A percentile compares a stretch with the other conserved stretches of the same genome.
phyloP scores from a whole-genome alignment of 2,113 vertebrate species.

The Clupea harengus region DNA sequence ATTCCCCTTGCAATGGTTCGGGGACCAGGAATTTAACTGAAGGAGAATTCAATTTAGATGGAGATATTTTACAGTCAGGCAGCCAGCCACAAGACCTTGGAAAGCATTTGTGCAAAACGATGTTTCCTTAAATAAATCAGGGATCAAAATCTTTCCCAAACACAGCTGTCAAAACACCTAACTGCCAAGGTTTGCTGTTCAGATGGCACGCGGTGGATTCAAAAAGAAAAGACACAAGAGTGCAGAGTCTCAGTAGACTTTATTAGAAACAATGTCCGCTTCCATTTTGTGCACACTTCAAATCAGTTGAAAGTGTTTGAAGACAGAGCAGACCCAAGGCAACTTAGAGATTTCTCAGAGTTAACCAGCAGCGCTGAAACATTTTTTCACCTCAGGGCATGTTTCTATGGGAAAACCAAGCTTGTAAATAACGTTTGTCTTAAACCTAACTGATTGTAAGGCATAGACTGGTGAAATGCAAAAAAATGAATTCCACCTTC shows the following conservation, averaged over 20 bases:
- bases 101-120: slow-evolving; percentile 53
- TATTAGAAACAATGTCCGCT: slow-evolving; percentile 31
- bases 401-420: neutral
- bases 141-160: slow-evolving; percentile 56
- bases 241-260: slow-evolving; percentile 18
- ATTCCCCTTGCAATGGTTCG: slow-evolving; percentile 47
- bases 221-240: slow-evolving; percentile 29
- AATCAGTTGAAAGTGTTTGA: neutral
- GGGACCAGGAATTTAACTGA: slow-evolving; percentile 57
- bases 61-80: slow-evolving; percentile 48
- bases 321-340: neutral
- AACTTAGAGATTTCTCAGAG: neutral
- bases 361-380: neutral
- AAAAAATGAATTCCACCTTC: neutral
- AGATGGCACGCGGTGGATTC: slow-evolving; percentile 37
- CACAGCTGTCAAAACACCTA: slow-evolving; percentile 66
- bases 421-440: neutral
- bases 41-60: slow-evolving; percentile 44
- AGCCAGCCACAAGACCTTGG: slow-evolving; percentile 49
- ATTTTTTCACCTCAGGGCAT: neutral
- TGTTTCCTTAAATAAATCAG: slow-evolving; percentile 67
- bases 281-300: slow-evolving; percentile 6
- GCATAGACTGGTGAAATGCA: neutral
- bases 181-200: slow-evolving; percentile 52
- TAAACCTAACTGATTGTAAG: neutral